Base-by-base conservation (phyloP, 2,797 vertebrate genomes). In the Cephalopachus bancanus region DNA sequence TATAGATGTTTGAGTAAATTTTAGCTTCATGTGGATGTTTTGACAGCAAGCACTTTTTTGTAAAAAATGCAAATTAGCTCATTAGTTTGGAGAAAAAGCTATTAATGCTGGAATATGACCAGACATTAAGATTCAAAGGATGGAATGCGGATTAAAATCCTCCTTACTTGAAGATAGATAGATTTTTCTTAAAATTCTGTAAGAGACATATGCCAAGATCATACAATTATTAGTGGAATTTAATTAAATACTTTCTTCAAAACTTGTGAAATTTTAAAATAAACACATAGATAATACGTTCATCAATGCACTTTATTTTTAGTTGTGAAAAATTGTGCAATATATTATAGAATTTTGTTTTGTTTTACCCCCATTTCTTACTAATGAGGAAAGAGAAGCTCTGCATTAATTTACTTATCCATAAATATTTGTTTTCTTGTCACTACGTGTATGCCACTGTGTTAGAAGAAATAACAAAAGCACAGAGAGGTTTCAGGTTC, bases 61-160 rank as follows among this genome's bases (percentile, higher is more conserved):
- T 94, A 93, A 96, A 96, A 89, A 96, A 98, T 98, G 97, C 90
- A 98, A 97, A 98, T 98, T 88, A 97, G 93, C 89, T 98, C 97
- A 98, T 98, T 98, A 98, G 91, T 96, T 92, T 98, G 71, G 74
- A 97, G 96, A 97, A 97, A 91, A 98, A 94, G 96, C 74, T 97
- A 96, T 97, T 98, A 97, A 95, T 97, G 95, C 72, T 97, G 97
- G 97, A 0, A 1, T 96, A 91, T 92, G 81, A 86, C 97, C 95
- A 95, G 67, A 83, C 83, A 95, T 96, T 96, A 97, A 97, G 89
- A 98, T 98, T 96, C 89, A 94, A 93, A 78, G 92, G 83, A 97
- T 91, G 97, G 92, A 92, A 74, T 79, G 95, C 97, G 92, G 95
- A 96, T 97, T 94, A 95, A 67, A 7, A 95, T 96, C 69, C 78